phyloP scores from a whole-genome alignment of 2,888 invertebrate species.

The Trissolcus japonicus region DNA sequence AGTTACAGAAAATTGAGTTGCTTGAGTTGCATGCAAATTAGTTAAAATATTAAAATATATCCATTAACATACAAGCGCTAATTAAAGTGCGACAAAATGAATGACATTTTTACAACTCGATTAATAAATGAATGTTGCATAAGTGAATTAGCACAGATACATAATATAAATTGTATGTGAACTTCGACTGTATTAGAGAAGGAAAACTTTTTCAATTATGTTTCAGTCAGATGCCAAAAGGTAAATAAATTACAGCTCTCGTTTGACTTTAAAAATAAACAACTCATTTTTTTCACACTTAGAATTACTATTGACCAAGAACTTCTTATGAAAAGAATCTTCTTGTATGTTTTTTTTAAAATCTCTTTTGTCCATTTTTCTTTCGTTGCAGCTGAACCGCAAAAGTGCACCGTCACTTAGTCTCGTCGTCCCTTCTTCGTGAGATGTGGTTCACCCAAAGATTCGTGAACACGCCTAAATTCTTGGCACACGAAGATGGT shows the following conservation, averaged over 20 bases:
- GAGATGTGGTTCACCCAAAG: constrained; percentile 42
- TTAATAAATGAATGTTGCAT: too few species aligned
- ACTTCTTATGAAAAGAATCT: constrained; percentile 32
- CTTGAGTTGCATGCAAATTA: too few species aligned
- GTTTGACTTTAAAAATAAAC: constrained; percentile 22
- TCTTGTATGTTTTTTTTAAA: constrained; percentile 16
- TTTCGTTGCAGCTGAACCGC: constrained; percentile 22
- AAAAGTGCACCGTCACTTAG: constrained; percentile 47
- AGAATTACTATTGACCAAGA: constrained; percentile 32
- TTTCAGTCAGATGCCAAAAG: too few species aligned
- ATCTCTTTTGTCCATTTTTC: neutral
- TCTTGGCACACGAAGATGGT: constrained; percentile 62
- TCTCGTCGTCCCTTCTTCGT: constrained; percentile 2
- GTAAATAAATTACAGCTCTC: neutral
- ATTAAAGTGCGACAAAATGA: too few species aligned
- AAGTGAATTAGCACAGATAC: too few species aligned
- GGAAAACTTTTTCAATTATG: too few species aligned
- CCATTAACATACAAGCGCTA: too few species aligned
- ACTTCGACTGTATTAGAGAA: too few species aligned
- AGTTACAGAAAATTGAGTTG: too few species aligned
- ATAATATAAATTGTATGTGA: too few species aligned
- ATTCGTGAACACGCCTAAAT: constrained; percentile 44
- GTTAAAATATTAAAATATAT: too few species aligned
- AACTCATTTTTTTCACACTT: neutral
- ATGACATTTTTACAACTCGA: too few species aligned